A percentile compares a stretch with the other conserved stretches of the same genome.
Evolutionary conservation across 2,113 vertebrate genomes (phyloP).

Genomic region (Dascyllus trimaculatus): DNA sequence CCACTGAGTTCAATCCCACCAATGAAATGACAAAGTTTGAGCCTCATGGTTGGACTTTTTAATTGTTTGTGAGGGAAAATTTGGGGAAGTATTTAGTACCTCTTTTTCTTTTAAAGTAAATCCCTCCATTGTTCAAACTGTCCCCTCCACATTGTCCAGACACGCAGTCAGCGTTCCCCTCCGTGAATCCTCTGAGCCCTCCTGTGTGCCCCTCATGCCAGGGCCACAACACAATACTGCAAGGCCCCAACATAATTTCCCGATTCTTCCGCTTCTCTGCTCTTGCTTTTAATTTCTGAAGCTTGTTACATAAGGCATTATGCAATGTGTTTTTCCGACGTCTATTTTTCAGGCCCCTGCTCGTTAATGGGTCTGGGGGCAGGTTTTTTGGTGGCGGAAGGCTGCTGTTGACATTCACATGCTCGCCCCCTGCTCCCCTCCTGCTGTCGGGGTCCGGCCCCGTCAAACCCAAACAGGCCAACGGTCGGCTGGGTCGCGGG

Average conservation of each 20-base stretch:
- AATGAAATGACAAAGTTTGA: no score
- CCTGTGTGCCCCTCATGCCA: slow-evolving; percentile 49
- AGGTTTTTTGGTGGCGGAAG: slow-evolving; percentile 35
- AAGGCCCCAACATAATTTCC: slow-evolving; percentile 68
- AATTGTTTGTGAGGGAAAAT: no score
- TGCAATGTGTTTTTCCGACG: slow-evolving; percentile 66
- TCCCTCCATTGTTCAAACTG: not conserved
- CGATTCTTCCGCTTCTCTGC: slow-evolving; percentile 68
- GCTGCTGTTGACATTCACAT: slow-evolving; percentile 62
- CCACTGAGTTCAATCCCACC: not conserved
- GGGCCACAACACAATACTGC: slow-evolving; percentile 53
- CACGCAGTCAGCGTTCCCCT: not conserved
- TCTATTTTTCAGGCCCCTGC: slow-evolving; percentile 56
- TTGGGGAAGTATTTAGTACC: no score
- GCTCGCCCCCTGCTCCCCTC: slow-evolving; percentile 34
- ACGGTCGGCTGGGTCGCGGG: slow-evolving; percentile 29
- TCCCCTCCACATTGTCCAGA: not conserved
- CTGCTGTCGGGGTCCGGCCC: slow-evolving; percentile 30
- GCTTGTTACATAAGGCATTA: slow-evolving; percentile 72
- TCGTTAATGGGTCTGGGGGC: slow-evolving; percentile 57
- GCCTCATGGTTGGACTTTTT: no score
- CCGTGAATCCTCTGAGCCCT: slow-evolving; percentile 28
- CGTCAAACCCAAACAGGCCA: slow-evolving; percentile 60
- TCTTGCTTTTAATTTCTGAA: slow-evolving; percentile 64
- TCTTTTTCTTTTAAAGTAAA: not conserved